Evolutionary conservation across 2,113 vertebrate genomes (phyloP), one percentile per base, ranked within the genome.

Genomic region (Jacana jacana): DNA sequence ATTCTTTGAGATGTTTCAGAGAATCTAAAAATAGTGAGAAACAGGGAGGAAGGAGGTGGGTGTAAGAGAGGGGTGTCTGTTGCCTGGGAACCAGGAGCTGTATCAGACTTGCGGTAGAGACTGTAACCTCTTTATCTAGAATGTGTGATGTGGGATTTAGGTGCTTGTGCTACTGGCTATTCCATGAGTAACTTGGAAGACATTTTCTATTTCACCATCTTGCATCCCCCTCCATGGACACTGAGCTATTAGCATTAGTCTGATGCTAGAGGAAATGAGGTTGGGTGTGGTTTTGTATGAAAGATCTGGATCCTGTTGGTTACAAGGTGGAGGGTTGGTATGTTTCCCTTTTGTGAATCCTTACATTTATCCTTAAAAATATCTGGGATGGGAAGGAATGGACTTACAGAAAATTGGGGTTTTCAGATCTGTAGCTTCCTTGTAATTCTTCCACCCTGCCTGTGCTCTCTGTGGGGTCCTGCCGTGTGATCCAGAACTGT

Each of bases 401-500:
- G 23, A 35, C 16, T 94, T 68, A 28, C 4, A 79, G 55, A 88
- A 79, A 37, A 5, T 17, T 20, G 22, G n/a, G 13, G 3, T 17
- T 57, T 82, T 73, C 52, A 52, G 44, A 17, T 37, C 22, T 51
- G 24, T n/a, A 37, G 2, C 46, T 81, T 58, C 40, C 11, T 33
- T 30, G 7, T 46, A 40, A 35, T 44, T 28, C 25, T 93, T 93
- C 49, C 12, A 17, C 44, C 35, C 37, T 40, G 11, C 10, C 19
- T 71, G 33, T 44, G 30, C 9, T 27, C 6, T 80, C 31, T 46
- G 9, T n/a, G 51, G n/a, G 23, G 63, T 78, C 24, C 48, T 81
- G 37, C 18, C 10, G 0, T 30, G 4, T 17, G 28, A 54, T 23
- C 6, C 9, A 2, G 3, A 27, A 27, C 28, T 64, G 9, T 37